Base-by-base conservation (phyloP, 2,888 invertebrate genomes). In the Tubiluchus corallicola region DNA sequence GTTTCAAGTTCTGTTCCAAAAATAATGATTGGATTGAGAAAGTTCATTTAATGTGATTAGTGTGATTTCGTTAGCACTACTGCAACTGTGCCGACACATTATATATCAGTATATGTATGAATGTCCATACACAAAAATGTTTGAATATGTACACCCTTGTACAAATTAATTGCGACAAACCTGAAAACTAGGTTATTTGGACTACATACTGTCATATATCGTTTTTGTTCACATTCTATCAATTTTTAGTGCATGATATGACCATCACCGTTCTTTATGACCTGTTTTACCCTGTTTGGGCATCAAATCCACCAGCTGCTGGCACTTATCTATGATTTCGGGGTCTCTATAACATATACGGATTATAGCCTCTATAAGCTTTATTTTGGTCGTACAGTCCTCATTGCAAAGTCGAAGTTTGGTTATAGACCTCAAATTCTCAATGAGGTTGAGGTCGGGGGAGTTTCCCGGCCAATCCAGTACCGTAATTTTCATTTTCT, bases 361-460 rank as follows among this genome's bases (percentile, higher is more conserved):
- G n/a, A 29, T 29, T n/a, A 29, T 9, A 9, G 29, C 29, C 29
- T 29, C 29, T 9, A 29, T 29, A 9, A 29, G 29, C 29, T 29
- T 29, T 9, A 9, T n/a, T n/a, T 9, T 29, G 9, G 29, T 29
- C 29, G 29, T 29, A 29, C 29, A 9, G 29, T 29, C 29, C 29
- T 9, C 29, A 9, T n/a, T n/a, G n/a, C 29, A n/a, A 29, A 29
- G 29, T 9, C 29, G 50, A 42, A 44, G 2, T 37, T 52, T n/a
- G 43, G 13, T 4, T 16, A 45, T 43, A 3, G 3, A 15, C 43
- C 43, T 43, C 4, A 43, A 20, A 17, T 43, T 43, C 42, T 43
- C 4, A 17, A 43, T 43, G 3, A 16, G 43, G 4, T 43, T 43
- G 16, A 43, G 16, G n/a, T 43, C 3, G 15, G 43, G 43, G 3